phyloP scores from a whole-genome alignment of 2,888 invertebrate species.

The Trissolcus japonicus region DNA sequence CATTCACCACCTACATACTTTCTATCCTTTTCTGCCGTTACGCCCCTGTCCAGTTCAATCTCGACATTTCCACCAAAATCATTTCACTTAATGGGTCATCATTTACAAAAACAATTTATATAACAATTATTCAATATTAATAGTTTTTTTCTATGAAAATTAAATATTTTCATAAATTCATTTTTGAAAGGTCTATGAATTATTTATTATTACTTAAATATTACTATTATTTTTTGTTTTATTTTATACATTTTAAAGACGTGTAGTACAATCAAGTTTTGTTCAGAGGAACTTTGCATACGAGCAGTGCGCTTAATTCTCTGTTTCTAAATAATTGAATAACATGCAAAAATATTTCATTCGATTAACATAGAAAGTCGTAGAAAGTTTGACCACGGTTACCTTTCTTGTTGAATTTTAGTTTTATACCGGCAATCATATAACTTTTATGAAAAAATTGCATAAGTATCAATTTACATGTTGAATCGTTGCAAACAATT shows the following conservation, averaged over 20 bases:
- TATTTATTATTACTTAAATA: too few species aligned
- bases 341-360: slow-evolving; percentile 19
- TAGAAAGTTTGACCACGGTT: slow-evolving; percentile 16
- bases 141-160: too few species aligned
- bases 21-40: slow-evolving; percentile 8
- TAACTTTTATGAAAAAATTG: background rate
- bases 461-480: background rate
- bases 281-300: too few species aligned
- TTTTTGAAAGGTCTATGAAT: too few species aligned
- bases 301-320: background rate
- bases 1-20: slow-evolving; percentile 20
- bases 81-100: background rate
- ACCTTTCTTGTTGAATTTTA: background rate
- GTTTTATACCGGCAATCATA: background rate
- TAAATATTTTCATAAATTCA: too few species aligned
- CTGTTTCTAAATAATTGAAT: slow-evolving; percentile 20
- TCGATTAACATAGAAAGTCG: slow-evolving; percentile 36
- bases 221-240: too few species aligned
- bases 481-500: background rate
- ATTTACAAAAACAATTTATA: too few species aligned
- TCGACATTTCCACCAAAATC: too few species aligned
- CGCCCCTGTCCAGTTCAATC: background rate
- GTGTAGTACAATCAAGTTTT: too few species aligned
- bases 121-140: too few species aligned
- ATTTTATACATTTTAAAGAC: too few species aligned